These are phyloP conservation scores for Acanthornis magna DNA, from an alignment of 2,797 vertebrate genomes.

Conservation along the genomic window DNA sequence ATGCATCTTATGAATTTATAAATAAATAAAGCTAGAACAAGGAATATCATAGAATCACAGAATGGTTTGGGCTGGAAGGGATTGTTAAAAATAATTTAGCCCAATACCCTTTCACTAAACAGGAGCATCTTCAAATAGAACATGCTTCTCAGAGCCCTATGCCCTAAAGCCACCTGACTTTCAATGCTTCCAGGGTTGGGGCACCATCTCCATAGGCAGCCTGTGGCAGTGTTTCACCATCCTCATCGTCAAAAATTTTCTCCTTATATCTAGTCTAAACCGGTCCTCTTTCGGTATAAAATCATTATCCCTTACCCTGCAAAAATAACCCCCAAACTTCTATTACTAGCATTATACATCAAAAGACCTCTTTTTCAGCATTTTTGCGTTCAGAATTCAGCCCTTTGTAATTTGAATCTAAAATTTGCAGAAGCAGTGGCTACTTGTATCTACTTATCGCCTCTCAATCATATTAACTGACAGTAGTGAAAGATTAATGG, in stretches of 20 bases:
- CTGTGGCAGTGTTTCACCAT: background rate
- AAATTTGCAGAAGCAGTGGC: background rate
- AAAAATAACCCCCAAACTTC: background rate
- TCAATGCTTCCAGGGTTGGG: background rate
- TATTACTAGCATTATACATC: background rate
- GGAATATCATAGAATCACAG: background rate
- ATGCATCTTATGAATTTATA: background rate
- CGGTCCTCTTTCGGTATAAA: background rate
- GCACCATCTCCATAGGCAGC: no score
- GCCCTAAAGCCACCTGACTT: background rate
- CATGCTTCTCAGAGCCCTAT: background rate
- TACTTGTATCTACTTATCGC: background rate
- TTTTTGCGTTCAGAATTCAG: background rate
- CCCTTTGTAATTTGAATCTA: background rate
- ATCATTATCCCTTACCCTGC: background rate
- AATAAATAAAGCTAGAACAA: background rate
- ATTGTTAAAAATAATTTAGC: background rate
- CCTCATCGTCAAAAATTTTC: background rate
- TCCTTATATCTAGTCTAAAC: background rate
- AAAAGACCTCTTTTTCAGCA: background rate
- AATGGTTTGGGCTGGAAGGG: background rate
- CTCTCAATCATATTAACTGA: background rate
- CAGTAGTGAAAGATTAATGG: background rate
- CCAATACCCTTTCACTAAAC: background rate
- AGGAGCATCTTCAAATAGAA: background rate